Conservation (phyloP, 1,140 invertebrate genomes). For the Phymorhynchus buccinoides region DNA sequence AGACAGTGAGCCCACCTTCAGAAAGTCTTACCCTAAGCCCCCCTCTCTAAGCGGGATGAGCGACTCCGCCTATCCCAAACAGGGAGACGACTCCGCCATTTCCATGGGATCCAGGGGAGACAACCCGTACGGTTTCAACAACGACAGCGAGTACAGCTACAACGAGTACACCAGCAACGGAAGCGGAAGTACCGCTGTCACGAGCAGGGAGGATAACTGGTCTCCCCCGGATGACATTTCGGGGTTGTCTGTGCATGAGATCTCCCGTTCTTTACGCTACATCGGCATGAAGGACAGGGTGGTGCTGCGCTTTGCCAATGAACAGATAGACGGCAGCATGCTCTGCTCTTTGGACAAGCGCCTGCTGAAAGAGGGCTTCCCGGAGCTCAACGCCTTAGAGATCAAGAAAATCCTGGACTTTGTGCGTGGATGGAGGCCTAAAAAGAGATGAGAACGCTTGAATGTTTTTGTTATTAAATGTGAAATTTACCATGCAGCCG, state of each 20-base stretch:
- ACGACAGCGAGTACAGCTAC: slow-evolving; percentile 67
- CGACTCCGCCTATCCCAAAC: slow-evolving; percentile 50
- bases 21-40: slow-evolving; percentile 49
- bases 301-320: slow-evolving; percentile 65
- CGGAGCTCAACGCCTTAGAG: slow-evolving; percentile 69
- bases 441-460: slow-evolving; percentile 52
- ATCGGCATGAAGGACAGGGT: slow-evolving; percentile 71
- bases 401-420: slow-evolving; percentile 71
- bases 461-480: too few species aligned
- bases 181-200: slow-evolving; percentile 35
- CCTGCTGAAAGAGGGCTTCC: slow-evolving; percentile 68
- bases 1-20: slow-evolving; percentile 57
- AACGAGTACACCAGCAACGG: slow-evolving; percentile 38
- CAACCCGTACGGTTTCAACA: slow-evolving; percentile 56
- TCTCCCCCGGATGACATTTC: slow-evolving; percentile 62
- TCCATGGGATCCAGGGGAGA: slow-evolving; percentile 62
- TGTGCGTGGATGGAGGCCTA: slow-evolving; percentile 69
- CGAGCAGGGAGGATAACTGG: slow-evolving; percentile 60
- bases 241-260: slow-evolving; percentile 62
- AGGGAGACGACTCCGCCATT: slow-evolving; percentile 66
- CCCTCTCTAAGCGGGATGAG: slow-evolving; percentile 54
- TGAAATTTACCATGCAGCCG: neutral
- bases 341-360: slow-evolving; percentile 64
- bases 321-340: slow-evolving; percentile 70
- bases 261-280: slow-evolving; percentile 66